These are phyloP conservation scores for Rhincodon typus DNA, from an alignment of 2,797 vertebrate species.

Conservation along the genomic window DNA sequence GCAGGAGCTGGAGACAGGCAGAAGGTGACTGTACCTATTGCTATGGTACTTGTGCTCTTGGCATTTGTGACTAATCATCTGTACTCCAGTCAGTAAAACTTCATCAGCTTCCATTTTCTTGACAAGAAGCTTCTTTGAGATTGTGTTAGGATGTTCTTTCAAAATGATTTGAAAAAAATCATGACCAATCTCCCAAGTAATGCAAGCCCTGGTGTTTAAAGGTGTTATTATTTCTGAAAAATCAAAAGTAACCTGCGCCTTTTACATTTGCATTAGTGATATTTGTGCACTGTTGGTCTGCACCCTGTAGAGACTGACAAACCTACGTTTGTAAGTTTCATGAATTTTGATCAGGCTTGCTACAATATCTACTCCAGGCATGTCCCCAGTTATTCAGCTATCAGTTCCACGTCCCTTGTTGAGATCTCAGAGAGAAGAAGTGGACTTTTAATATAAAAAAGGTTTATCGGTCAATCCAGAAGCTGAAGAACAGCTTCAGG, in stretches of 20 bases:
- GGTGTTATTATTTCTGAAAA: neutral
- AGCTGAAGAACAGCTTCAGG: neutral
- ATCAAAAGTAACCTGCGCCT: neutral
- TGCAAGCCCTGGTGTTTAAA: neutral
- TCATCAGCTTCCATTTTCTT: neutral
- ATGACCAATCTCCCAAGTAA: neutral
- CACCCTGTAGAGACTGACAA: neutral
- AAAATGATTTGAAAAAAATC: neutral
- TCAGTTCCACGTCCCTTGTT: neutral
- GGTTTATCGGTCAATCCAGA: neutral
- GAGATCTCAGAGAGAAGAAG: neutral
- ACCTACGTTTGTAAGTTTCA: neutral
- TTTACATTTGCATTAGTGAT: neutral
- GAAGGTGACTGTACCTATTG: neutral
- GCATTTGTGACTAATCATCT: neutral
- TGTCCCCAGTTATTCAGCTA: neutral
- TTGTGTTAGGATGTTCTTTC: neutral
- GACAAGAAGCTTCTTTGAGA: no score
- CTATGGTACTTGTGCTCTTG: neutral
- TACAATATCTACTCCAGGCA: neutral
- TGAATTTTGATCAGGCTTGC: neutral
- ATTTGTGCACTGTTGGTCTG: neutral
- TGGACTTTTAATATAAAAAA: neutral
- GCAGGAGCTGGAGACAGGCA: neutral
- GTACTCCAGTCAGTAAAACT: neutral